Evolutionary conservation across 2,888 invertebrate genomes (phyloP).

Genomic region (Iphiclides podalirius): DNA sequence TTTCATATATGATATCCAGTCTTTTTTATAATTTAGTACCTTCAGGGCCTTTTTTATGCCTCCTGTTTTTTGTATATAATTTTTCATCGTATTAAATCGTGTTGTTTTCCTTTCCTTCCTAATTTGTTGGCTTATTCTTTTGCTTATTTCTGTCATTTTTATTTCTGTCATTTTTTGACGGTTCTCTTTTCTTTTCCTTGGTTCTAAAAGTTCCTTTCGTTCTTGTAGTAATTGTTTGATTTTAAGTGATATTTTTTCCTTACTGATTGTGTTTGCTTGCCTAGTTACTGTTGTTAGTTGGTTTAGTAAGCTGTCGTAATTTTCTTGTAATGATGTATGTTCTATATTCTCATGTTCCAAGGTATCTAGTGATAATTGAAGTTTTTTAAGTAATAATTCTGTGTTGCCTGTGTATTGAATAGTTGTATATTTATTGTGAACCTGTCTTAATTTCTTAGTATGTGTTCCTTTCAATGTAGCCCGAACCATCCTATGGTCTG

Average conservation of each 20-base stretch:
- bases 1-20: constrained; percentile 26
- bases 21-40: constrained; percentile 19
- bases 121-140: not conserved
- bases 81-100: constrained; percentile 23
- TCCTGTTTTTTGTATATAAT: constrained; percentile 26
- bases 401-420: too few relatives aligned
- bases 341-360: constrained; percentile 7
- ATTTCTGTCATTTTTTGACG: too few relatives aligned
- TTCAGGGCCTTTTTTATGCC: constrained; percentile 28
- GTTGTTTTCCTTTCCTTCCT: constrained; percentile 23
- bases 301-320: constrained; percentile 19
- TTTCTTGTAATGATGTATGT: constrained; percentile 15
- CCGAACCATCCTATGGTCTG: not conserved
- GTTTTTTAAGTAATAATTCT: not conserved
- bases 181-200: constrained; percentile 22
- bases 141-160: constrained; percentile 30
- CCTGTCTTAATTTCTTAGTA: not conserved
- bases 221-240: constrained; percentile 23
- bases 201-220: constrained; percentile 26
- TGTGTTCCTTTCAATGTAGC: not conserved
- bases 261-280: constrained; percentile 7
- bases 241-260: too few relatives aligned
- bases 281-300: constrained; percentile 21
- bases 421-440: too few relatives aligned
- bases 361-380: constrained; percentile 6